phyloP scores from a whole-genome alignment of 2,888 invertebrate genomes.

The Periphyllus acericola region DNA sequence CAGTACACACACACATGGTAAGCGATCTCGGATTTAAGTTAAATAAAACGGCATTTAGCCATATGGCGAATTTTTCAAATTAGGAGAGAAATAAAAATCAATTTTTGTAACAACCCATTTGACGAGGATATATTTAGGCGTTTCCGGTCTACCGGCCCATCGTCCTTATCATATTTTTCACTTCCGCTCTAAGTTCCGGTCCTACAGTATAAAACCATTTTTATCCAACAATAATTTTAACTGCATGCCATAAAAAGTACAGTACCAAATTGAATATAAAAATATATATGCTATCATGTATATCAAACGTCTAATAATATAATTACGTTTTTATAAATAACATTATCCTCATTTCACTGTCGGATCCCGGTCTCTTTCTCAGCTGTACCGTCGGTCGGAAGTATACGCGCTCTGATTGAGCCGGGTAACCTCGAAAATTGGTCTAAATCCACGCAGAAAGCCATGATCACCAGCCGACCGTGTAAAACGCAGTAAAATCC shows the following conservation, averaged over 20 bases:
- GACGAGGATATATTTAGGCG: background rate
- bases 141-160: conserved; percentile 3
- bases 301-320: too few species aligned
- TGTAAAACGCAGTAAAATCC: conserved; percentile 2
- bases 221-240: background rate
- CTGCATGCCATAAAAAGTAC: background rate
- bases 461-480: conserved; percentile 5
- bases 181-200: conserved; percentile 30
- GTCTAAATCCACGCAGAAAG: conserved; percentile 9
- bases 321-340: background rate
- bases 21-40: conserved; percentile 1
- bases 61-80: background rate
- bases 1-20: background rate
- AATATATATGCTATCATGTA: background rate
- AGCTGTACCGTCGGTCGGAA: background rate
- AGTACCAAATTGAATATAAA: background rate
- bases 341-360: background rate
- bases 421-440: conserved; percentile 43
- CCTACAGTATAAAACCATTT: background rate
- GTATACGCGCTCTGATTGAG: conserved; percentile 44
- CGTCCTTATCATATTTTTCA: conserved; percentile 9
- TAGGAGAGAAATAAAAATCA: background rate
- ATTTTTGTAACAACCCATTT: background rate
- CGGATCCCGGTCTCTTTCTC: background rate
- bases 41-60: conserved; percentile 19